phyloP scores from a whole-genome alignment of 2,113 vertebrate species.

The Oostethus manadensis region DNA sequence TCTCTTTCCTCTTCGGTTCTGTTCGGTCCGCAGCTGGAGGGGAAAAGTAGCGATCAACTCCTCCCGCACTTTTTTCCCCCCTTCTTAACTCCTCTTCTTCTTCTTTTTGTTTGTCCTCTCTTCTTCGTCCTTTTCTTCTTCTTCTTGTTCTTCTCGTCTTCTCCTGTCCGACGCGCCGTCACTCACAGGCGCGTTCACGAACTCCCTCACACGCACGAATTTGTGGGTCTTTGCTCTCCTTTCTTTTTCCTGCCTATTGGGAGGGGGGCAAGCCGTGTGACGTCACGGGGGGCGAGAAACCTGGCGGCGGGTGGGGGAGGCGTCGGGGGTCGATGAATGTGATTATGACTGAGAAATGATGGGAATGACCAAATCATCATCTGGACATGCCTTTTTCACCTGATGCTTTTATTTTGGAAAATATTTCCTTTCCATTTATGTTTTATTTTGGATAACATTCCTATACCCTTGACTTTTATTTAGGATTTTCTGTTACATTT shows the following conservation, averaged over 20 bases:
- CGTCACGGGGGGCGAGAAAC: background rate
- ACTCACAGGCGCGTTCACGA: constrained; percentile 6
- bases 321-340: too few relatives aligned
- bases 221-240: background rate
- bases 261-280: background rate
- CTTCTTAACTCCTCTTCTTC: background rate
- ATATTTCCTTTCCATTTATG: background rate
- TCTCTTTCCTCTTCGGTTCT: background rate
- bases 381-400: background rate
- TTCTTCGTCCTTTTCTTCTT: background rate
- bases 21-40: too few relatives aligned
- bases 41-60: background rate
- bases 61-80: background rate
- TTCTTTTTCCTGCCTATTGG: background rate
- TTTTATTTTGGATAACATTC: background rate
- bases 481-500: too few relatives aligned
- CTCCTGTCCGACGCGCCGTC: background rate
- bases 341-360: background rate
- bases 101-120: background rate
- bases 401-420: too few relatives aligned
- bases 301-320: background rate
- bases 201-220: background rate
- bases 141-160: background rate
- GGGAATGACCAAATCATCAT: background rate
- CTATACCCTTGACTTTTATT: too few relatives aligned